Conservation (phyloP, 1,140 invertebrate species). For the Drosophila virilis region DNA sequence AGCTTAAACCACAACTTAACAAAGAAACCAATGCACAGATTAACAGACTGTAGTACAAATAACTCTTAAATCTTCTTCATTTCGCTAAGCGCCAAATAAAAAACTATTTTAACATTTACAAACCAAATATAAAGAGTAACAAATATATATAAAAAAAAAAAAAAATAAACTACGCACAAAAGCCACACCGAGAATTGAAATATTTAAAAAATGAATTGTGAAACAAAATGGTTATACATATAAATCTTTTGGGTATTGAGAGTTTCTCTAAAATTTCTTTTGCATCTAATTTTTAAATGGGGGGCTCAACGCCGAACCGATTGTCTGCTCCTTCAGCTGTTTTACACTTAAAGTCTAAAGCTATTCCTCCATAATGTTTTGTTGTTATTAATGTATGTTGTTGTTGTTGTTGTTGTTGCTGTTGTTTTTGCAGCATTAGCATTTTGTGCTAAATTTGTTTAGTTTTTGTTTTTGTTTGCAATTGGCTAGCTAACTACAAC, state of each 20-base stretch:
- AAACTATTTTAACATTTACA: constrained; percentile 52
- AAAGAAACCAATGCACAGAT: constrained; percentile 74
- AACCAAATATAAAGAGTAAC: constrained; percentile 48
- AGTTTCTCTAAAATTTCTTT: constrained; percentile 8
- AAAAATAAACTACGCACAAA: constrained; percentile 47
- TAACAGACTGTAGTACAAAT: constrained; percentile 67
- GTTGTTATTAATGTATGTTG: too few relatives aligned
- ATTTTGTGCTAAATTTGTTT: constrained; percentile 34
- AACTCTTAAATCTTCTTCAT: constrained; percentile 44
- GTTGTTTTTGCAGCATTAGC: constrained; percentile 29
- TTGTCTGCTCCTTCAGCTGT: constrained; percentile 65
- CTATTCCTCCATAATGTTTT: constrained; percentile 43
- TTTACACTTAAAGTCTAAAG: constrained; percentile 69
- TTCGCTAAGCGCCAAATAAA: constrained; percentile 22
- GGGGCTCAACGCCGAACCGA: constrained; percentile 48
- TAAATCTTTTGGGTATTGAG: constrained; percentile 35
- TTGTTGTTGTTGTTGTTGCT: constrained; percentile 1
- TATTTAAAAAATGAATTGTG: constrained; percentile 7
- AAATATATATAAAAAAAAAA: too few relatives aligned
- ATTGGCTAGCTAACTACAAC: constrained; percentile 77
- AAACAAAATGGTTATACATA: constrained; percentile 31
- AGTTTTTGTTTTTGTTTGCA: constrained; percentile 40
- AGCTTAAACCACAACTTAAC: constrained; percentile 80
- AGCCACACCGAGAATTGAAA: constrained; percentile 49
- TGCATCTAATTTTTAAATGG: constrained; percentile 6